Conservation (phyloP, 2,113 vertebrate genomes). For the Anser brachyrhynchus region DNA sequence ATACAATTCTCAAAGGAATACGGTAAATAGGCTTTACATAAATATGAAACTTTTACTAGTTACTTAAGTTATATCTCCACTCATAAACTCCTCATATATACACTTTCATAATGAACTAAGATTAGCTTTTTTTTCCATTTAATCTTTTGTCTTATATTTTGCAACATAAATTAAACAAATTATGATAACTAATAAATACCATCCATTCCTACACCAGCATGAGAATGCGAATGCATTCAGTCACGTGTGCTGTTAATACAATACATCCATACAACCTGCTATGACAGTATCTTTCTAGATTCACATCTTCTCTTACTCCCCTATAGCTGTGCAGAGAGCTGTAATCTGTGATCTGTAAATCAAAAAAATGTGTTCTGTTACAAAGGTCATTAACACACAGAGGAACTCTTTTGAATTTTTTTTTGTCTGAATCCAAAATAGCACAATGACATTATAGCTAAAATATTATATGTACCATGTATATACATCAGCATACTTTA, state of each 20-base stretch:
- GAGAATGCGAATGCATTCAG: neutral
- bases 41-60: neutral
- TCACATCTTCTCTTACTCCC: neutral
- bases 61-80: neutral
- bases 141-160: neutral
- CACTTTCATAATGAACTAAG: neutral
- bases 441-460: neutral
- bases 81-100: neutral
- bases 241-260: neutral
- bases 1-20: neutral
- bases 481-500: neutral
- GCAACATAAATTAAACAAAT: neutral
- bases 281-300: neutral
- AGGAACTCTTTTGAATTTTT: neutral
- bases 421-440: neutral
- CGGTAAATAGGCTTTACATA: neutral
- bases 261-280: neutral
- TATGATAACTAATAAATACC: neutral
- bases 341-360: neutral
- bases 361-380: neutral
- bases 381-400: neutral
- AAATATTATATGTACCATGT: neutral
- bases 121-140: neutral
- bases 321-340: neutral
- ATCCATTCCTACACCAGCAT: neutral